phyloP scores from a whole-genome alignment of 2,888 invertebrate genomes.

The Bombyx huttoni region DNA sequence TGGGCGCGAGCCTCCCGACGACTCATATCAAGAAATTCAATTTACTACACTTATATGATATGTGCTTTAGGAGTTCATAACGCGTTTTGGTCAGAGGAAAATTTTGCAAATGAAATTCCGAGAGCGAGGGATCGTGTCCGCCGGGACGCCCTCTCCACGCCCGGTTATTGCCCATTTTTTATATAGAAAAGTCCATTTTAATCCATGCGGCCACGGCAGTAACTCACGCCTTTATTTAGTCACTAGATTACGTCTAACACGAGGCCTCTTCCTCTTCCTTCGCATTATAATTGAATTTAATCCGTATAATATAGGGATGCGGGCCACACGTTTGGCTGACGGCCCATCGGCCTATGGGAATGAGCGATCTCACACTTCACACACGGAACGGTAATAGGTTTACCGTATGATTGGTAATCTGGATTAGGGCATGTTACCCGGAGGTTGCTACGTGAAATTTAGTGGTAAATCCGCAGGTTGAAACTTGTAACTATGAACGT shows the following conservation, averaged over 20 bases:
- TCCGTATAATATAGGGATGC: slow-evolving; percentile 13
- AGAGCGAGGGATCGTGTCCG: slow-evolving; percentile 30
- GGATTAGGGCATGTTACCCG: slow-evolving; percentile 25
- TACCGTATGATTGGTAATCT: slow-evolving; percentile 42
- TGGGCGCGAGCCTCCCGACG: slow-evolving; percentile 9
- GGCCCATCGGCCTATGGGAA: slow-evolving; percentile 17
- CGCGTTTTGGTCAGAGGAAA: slow-evolving; percentile 34
- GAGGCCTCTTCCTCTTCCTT: slow-evolving; percentile 23
- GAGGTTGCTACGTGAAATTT: slow-evolving; percentile 17
- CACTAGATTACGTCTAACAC: slow-evolving; percentile 43
- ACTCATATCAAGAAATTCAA: slow-evolving; percentile 22
- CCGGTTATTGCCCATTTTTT: slow-evolving; percentile 50
- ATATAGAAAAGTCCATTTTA: slow-evolving; percentile 43
- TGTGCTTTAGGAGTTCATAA: slow-evolving; percentile 19
- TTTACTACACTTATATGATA: slow-evolving; percentile 7
- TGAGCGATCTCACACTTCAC: slow-evolving; percentile 41
- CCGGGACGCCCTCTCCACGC: slow-evolving; percentile 28
- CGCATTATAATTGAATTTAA: slow-evolving; percentile 20
- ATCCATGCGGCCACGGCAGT: slow-evolving; percentile 37
- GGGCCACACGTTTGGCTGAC: slow-evolving; percentile 17
- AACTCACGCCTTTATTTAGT: slow-evolving; percentile 51
- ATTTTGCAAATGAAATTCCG: slow-evolving; percentile 54
- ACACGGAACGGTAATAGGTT: slow-evolving; percentile 38
- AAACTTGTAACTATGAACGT: slow-evolving; percentile 7
- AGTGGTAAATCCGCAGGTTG: slow-evolving; percentile 18